These are phyloP conservation scores for Redunca redunca DNA, from an alignment of 2,113 vertebrate genomes.

Conservation along the genomic window DNA sequence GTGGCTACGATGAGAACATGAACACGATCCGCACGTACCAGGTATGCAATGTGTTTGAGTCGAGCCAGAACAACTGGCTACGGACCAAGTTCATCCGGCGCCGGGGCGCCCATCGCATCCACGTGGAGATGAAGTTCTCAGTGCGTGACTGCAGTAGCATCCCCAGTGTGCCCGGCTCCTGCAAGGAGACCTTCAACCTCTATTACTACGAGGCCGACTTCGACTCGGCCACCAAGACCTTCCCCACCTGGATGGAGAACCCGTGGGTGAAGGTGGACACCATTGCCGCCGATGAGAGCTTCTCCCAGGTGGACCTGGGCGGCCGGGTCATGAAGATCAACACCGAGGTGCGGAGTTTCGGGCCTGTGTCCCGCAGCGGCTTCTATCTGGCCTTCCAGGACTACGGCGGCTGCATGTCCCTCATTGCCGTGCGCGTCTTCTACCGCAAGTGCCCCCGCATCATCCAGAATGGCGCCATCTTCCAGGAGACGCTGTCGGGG, in stretches of 20 bases:
- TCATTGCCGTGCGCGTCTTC: constrained; percentile 93
- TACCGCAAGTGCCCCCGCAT: constrained; percentile 93
- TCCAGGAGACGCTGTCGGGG: constrained; percentile 95
- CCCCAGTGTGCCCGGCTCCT: constrained; percentile 95
- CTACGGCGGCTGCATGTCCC: constrained; percentile 96
- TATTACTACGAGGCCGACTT: constrained; percentile 93
- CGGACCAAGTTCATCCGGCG: constrained; percentile 93
- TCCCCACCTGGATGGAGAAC: constrained; percentile 96
- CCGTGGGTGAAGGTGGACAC: constrained; percentile 98
- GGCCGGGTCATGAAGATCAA: constrained; percentile 98
- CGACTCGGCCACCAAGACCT: constrained; percentile 88
- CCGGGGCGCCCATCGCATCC: constrained; percentile 92
- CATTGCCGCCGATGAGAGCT: constrained; percentile 95
- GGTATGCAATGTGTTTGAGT: constrained; percentile 96
- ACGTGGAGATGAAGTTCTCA: constrained; percentile 98
- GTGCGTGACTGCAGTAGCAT: constrained; percentile 98
- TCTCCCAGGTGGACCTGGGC: constrained; percentile 95
- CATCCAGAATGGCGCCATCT: constrained; percentile 91
- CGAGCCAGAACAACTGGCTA: constrained; percentile 98
- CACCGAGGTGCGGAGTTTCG: constrained; percentile 95
- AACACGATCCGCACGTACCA: constrained; percentile 98
- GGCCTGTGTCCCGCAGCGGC: constrained; percentile 91
- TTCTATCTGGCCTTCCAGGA: constrained; percentile 99
- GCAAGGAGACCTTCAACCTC: constrained; percentile 98
- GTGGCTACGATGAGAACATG: constrained; percentile 97